These are phyloP conservation scores for Gnathonemus longibarbis DNA, from an alignment of 2,113 vertebrate genomes.

Conservation along the genomic window DNA sequence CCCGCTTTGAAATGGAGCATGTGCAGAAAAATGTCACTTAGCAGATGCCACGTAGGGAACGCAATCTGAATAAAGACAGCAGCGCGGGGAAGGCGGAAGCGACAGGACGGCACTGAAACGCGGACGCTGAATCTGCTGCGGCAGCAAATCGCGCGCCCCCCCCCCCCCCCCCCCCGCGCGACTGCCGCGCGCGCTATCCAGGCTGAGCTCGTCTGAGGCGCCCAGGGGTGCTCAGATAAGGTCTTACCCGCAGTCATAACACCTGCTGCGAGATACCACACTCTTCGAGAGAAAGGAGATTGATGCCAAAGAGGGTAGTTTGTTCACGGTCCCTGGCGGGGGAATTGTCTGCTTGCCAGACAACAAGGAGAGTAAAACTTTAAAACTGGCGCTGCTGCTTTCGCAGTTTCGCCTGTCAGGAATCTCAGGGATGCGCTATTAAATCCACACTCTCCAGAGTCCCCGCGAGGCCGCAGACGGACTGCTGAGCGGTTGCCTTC, in stretches of 20 bases:
- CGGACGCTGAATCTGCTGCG: background rate
- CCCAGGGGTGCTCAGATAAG: constrained; percentile 9
- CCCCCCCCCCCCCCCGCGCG: too few relatives aligned
- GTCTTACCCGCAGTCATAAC: background rate
- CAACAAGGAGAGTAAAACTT: background rate
- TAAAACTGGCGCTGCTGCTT: background rate
- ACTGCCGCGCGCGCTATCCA: background rate
- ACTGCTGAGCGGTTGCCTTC: background rate
- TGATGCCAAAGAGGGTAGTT: constrained; percentile 6
- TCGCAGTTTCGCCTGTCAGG: background rate
- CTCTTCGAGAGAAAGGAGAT: background rate
- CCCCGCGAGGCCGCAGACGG: background rate
- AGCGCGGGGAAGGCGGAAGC: background rate
- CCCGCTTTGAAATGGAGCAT: background rate
- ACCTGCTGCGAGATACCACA: background rate
- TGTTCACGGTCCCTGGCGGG: background rate
- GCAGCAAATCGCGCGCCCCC: background rate
- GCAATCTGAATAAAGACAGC: background rate
- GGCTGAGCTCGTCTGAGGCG: background rate
- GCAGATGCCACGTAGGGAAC: background rate
- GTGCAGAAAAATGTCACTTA: background rate
- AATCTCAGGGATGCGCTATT: background rate
- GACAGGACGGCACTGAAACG: background rate
- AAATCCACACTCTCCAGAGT: background rate
- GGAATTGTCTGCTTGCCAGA: background rate